Evolutionary conservation across 2,797 vertebrate species (phyloP).

Genomic region (Pempheris klunzingeri): DNA sequence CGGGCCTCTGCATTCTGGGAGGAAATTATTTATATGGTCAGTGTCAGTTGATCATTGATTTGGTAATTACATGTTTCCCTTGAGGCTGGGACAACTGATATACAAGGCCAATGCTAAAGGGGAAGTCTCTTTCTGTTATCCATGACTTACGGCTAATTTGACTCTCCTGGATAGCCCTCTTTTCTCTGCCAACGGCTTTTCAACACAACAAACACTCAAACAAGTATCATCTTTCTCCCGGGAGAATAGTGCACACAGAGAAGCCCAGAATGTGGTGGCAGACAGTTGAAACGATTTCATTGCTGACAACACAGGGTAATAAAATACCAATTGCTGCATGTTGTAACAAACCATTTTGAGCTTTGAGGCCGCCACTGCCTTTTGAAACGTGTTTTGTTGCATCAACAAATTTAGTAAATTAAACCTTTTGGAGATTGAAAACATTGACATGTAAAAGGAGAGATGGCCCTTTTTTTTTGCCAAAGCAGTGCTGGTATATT

Average conservation of each 20-base stretch:
- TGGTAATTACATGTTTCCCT: conserved; percentile 79
- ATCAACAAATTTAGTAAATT: conserved; percentile 49
- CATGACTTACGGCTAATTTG: conserved; percentile 78
- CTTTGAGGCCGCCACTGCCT: conserved; percentile 46
- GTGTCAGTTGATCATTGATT: conserved; percentile 85
- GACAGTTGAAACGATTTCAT: conserved; percentile 76
- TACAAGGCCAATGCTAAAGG: conserved; percentile 73
- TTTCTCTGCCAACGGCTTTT: conserved; percentile 76
- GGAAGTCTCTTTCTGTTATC: conserved; percentile 73
- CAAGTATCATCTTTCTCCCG: conserved; percentile 80
- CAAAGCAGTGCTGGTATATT: conserved; percentile 24
- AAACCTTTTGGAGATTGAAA: conserved; percentile 50
- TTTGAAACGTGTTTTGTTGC: conserved; percentile 63
- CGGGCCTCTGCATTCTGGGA: conserved; percentile 55
- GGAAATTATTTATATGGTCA: conserved; percentile 79
- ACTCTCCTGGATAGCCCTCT: conserved; percentile 69
- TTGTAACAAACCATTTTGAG: conserved; percentile 72
- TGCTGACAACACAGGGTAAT: conserved; percentile 79
- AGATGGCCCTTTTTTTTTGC: conserved; percentile 23
- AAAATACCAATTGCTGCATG: conserved; percentile 73
- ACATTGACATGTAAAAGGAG: conserved; percentile 38
- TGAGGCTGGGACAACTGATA: conserved; percentile 73
- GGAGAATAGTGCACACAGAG: conserved; percentile 69
- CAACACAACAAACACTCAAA: conserved; percentile 83
- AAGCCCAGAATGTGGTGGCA: conserved; percentile 73